These are phyloP conservation scores for Tetramorium alpestre DNA, from an alignment of 1,140 invertebrate genomes.

Conservation along the genomic window DNA sequence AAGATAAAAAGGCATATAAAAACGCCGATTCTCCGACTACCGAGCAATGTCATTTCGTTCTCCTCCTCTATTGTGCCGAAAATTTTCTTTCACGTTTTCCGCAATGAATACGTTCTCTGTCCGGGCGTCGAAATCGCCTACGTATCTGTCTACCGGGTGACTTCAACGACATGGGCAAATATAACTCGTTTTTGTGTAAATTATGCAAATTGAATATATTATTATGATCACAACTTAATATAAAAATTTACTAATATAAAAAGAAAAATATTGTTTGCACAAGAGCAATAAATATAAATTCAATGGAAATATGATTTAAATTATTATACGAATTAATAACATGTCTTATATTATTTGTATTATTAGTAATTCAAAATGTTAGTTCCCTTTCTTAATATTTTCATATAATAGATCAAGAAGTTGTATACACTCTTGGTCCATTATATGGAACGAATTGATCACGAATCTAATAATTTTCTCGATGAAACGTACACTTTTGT, in stretches of 20 bases:
- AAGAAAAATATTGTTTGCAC: not conserved
- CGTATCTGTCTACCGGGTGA: constrained; percentile 67
- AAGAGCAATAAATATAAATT: not conserved
- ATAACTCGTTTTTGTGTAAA: not conserved
- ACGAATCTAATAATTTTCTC: not conserved
- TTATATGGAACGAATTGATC: not conserved
- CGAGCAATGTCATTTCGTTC: not conserved
- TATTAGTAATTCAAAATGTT: not conserved
- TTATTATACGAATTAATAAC: not conserved
- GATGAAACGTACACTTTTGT: not conserved
- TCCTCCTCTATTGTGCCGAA: not conserved
- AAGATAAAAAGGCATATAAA: constrained; percentile 40
- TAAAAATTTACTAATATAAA: not conserved
- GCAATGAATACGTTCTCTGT: constrained; percentile 45
- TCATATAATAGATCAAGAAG: not conserved
- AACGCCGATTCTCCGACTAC: constrained; percentile 29
- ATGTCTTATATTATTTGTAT: not conserved
- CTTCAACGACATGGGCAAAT: constrained; percentile 67
- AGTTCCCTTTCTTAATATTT: not conserved
- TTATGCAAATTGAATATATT: not conserved
- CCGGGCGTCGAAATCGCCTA: constrained; percentile 76
- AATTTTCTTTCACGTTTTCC: constrained; percentile 54
- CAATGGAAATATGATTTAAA: not conserved
- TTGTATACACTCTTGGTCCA: not conserved
- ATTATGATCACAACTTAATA: not conserved